Conservation (phyloP, 2,797 vertebrate species). For the Macropodus opercularis region DNA sequence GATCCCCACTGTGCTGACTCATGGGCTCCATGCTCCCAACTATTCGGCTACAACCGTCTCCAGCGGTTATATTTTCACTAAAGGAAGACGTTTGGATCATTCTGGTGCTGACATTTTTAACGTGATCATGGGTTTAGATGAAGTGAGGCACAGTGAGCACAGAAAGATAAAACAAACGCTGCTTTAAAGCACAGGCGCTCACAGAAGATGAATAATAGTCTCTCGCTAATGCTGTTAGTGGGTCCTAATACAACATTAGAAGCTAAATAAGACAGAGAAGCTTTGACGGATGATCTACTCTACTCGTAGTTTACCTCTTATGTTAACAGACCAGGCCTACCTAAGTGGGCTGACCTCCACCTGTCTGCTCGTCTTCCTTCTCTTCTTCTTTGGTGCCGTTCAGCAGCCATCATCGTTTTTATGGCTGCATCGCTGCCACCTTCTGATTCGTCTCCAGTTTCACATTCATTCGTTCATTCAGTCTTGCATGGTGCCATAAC, state of each 20-base stretch:
- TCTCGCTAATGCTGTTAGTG: background rate
- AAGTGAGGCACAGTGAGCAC: too few species aligned
- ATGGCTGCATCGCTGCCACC: background rate
- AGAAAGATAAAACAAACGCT: too few species aligned
- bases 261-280: too few species aligned
- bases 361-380: background rate
- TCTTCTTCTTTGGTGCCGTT: background rate
- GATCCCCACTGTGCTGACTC: background rate
- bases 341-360: background rate
- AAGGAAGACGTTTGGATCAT: background rate
- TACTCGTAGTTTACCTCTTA: too few species aligned
- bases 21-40: background rate
- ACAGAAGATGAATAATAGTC: background rate
- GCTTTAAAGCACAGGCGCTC: conserved; percentile 8
- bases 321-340: background rate
- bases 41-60: conserved; percentile 9
- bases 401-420: background rate
- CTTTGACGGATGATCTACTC: too few species aligned
- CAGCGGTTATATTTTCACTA: conserved; percentile 13
- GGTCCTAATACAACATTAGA: too few species aligned
- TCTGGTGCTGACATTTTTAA: conserved; percentile 15
- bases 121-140: conserved; percentile 24
- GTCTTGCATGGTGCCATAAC: too few species aligned
- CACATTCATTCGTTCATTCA: too few species aligned
- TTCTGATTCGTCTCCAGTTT: too few species aligned